Base-by-base conservation (phyloP, 2,113 vertebrate genomes). In the Hippolais icterina region DNA sequence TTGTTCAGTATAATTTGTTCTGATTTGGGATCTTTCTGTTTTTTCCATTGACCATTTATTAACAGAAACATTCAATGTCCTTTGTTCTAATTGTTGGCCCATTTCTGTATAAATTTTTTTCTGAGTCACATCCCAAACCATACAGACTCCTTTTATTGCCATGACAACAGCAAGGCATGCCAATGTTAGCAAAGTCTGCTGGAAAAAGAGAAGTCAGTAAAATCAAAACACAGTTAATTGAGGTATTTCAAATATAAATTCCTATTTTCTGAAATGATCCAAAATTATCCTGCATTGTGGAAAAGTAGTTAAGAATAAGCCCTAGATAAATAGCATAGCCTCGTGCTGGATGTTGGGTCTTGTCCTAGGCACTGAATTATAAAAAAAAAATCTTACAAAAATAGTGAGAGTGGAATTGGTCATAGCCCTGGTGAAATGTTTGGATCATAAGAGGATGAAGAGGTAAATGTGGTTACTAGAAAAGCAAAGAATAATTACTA, bases 141-240 rank as follows among this genome's bases (percentile, higher is more conserved):
- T 94, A 93, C n/a, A 95, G 86, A 52, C 63, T 94, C 27, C 35
- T 85, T 88, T 83, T 33, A 88, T 96, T 94, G 85, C 94, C 92
- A 94, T 97, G 94, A 83, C 94, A 96, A 96, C 95, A 64, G 75
- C 41, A 85, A 91, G 71, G 42, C 78, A 81, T 91, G 76, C 78
- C 82, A 83, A 63, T 61, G 85, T 68, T 94, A 86, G 82, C 44
- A 54, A 46, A 56, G 68, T 81, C 60, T 93, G 64, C 72, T 88
- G 68, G 77, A 66, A 92, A 82, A 81, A 87, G 35, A 90, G 87
- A 50, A 6, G 49, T 60, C 84, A 77, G 63, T 90, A 83, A 80
- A 95, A 93, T 84, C 42, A 78, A 92, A 94, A 72, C 42, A 53
- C 46, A 50, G 53, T 82, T 87, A 89, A 89, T 64, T 76, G 71